Percentiles rank a stretch among this genome's conserved stretches.
These are phyloP conservation scores for Brachionus paranguensis DNA, from an alignment of 1,140 invertebrate genomes.

Conservation along the genomic window DNA sequence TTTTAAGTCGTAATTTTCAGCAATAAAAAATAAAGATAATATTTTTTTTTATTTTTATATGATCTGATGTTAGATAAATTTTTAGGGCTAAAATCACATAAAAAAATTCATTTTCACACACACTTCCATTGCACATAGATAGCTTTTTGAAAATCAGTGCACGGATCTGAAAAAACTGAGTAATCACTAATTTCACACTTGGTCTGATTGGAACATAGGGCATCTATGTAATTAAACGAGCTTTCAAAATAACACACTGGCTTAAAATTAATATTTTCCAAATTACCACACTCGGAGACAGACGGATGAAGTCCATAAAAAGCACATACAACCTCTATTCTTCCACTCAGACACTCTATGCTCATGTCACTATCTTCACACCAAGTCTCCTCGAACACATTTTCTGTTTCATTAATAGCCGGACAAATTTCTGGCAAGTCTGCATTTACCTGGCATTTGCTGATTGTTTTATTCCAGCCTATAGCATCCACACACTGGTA, in stretches of 20 bases:
- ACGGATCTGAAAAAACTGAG: not conserved
- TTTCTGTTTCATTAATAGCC: not conserved
- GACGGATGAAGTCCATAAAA: slow-evolving; percentile 38
- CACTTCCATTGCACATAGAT: slow-evolving; percentile 21
- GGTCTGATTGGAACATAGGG: not conserved
- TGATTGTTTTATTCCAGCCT: not conserved
- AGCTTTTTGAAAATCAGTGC: not conserved
- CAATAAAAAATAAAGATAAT: not conserved
- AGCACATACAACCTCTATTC: slow-evolving; percentile 18
- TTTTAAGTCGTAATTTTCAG: too few relatives aligned
- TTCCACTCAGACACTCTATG: not conserved
- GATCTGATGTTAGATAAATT: not conserved
- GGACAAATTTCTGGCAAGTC: not conserved
- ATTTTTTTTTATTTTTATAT: not conserved
- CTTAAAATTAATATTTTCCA: not conserved
- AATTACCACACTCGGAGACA: not conserved
- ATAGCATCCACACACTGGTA: slow-evolving; percentile 13
- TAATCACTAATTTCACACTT: slow-evolving; percentile 1
- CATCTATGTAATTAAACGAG: not conserved
- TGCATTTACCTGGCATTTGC: not conserved
- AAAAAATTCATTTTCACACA: not conserved
- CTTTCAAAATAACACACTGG: slow-evolving; percentile 32
- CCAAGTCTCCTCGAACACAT: not conserved
- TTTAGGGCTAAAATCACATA: not conserved
- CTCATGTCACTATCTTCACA: slow-evolving; percentile 22